Evolutionary conservation across 2,113 vertebrate genomes (phyloP), one percentile per base, ranked within the genome.

Genomic region (Danionella cerebrum): DNA sequence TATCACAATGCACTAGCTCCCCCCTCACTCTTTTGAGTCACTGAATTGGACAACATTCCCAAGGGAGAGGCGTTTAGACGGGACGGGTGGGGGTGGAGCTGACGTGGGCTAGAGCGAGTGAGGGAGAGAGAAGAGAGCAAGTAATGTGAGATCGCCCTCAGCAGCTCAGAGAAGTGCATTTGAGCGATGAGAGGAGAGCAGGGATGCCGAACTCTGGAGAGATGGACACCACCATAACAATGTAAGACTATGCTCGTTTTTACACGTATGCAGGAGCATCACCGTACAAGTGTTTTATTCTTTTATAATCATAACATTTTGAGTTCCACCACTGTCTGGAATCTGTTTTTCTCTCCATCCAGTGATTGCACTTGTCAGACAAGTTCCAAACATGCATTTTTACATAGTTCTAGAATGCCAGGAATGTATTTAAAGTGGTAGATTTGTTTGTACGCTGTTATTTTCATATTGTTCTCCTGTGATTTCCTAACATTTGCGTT

Each of bases 101-200:
- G 31, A 19, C 38, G 21, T 27, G 29, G 16, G 39, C 16, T 53
- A 45, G 80, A 77, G 63, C 24, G 24, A 36, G 73, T 36, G 42
- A 58, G 52, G n/a, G 65, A 67, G 76, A 83, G 75, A 69, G 67
- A 67, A 57, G 45, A 36, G 73, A 24, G 76, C 71, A 76, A 4
- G 78, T 79, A 81, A 81, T 67, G 75, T 79, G 77, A 83, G 79
- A 77, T 78, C 54, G 80, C 81, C 77, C 74, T 77, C 84, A 86
- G 84, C 73, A 36, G 73, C 80, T 79, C 76, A 57, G 78, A 77
- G 82, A 55, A 76, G 80, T 76, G 70, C 78, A 79, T 84, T 78
- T 76, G 75, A 66, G 79, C 81, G 76, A 33, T 41, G 72, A 38
- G 72, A 77, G 65, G 18, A 57, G 48, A 71, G 54, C 54, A 64